A percentile compares a stretch with the other conserved stretches of the same genome.
phyloP scores from a whole-genome alignment of 2,797 vertebrate genomes.

The Gorsachius magnificus region DNA sequence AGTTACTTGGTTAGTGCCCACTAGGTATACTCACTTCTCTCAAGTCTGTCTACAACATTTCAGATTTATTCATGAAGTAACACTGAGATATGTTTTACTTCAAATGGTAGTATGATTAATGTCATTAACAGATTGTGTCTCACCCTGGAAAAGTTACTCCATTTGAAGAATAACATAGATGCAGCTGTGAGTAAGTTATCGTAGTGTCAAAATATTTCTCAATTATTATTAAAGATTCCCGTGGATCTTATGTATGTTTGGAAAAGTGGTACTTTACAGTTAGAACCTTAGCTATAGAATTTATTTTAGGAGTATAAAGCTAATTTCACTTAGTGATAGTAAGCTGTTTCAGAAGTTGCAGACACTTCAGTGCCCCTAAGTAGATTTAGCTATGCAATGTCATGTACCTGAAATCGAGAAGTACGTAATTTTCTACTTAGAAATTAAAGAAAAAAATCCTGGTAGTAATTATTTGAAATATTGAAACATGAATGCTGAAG shows the following conservation, averaged over 20 bases:
- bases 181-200: background rate
- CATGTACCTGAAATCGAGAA: background rate
- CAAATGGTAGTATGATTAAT: background rate
- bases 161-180: background rate
- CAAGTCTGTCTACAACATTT: background rate
- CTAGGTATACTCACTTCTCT: background rate
- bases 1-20: background rate
- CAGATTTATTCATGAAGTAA: background rate
- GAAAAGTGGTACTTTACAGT: background rate
- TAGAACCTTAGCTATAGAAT: background rate
- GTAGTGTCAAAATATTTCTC: background rate
- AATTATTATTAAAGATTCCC: background rate
- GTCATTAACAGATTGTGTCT: background rate
- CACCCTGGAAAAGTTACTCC: background rate
- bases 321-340: background rate
- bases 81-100: background rate
- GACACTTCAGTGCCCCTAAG: background rate
- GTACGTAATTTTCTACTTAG: background rate
- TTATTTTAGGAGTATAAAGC: background rate
- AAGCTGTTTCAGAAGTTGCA: background rate
- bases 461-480: background rate
- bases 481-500: background rate
- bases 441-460: background rate
- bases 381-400: background rate
- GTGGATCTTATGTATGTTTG: background rate